Conservation (phyloP, 2,888 invertebrate genomes). For the Dynastes maya region DNA sequence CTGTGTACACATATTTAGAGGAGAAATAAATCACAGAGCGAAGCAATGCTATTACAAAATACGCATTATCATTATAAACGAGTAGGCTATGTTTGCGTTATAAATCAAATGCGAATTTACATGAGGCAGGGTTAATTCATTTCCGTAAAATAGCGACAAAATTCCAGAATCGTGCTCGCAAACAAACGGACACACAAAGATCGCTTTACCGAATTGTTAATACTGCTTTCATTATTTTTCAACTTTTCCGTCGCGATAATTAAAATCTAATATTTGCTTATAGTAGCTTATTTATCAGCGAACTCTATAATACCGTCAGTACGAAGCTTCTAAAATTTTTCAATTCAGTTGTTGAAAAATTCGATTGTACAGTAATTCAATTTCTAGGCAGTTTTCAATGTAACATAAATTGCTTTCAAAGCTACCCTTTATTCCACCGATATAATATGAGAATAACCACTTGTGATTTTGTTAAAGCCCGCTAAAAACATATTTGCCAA, state of each 20-base stretch:
- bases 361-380: slow-evolving; percentile 12
- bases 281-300: slow-evolving; percentile 8
- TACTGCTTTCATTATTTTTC: slow-evolving; percentile 29
- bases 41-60: slow-evolving; percentile 30
- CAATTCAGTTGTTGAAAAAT: slow-evolving; percentile 8
- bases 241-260: slow-evolving; percentile 20
- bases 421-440: not conserved
- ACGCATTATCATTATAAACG: slow-evolving; percentile 41
- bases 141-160: slow-evolving; percentile 36
- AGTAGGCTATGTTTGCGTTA: slow-evolving; percentile 4
- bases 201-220: slow-evolving; percentile 33
- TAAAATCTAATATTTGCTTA: slow-evolving; percentile 37
- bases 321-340: not conserved
- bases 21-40: slow-evolving; percentile 25
- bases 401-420: slow-evolving; percentile 1
- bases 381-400: not conserved
- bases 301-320: not conserved
- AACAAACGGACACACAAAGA: not conserved
- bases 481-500: no score
- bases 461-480: no score
- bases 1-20: slow-evolving; percentile 32
- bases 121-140: slow-evolving; percentile 22
- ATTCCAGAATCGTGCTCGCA: not conserved
- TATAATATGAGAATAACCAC: no score
- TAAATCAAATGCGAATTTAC: slow-evolving; percentile 43